Evolutionary conservation across 1,140 invertebrate genomes (phyloP), one percentile per base, ranked within the genome.

Genomic region (Ips nitidus): DNA sequence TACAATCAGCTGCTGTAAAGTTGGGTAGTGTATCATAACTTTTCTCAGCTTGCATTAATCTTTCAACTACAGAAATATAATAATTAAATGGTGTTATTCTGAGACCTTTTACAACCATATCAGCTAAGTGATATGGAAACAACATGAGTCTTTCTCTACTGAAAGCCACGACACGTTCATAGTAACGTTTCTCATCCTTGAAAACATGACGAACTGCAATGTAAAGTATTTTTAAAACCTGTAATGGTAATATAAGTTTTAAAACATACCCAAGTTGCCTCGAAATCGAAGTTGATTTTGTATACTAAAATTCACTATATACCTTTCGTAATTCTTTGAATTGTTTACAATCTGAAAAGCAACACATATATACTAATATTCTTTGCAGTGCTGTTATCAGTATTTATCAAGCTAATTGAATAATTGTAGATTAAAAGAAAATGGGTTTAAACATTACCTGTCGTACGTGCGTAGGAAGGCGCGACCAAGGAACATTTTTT

Each of bases 21-120:
- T 98, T 98, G 22, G 96, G 96, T 74, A 98, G 85, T 0, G 94
- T 95, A 81, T 98, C 96, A 83, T 98, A 98, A 77, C 94, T 97
- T 80, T 94, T 95, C 81, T 98, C 96, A 76, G 91, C 86, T 75
- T 92, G 88, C 86, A 98, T 93, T 39, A 98, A 87, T 74, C 90
- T 87, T 66, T 93, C 90, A 70, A 98, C 88, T 62, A 97, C 92
- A 73, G 90, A 89, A 71, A 91, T 86, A 82, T 98, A 98, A 82
- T 98, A 98, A 76, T 93, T 93, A 76, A 98, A 98, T 40, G 96
- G 95, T 6, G 95, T 98, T 62, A 97, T 90, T 64, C 95, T 84
- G 74, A 98, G 82, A 1, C 94, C 95, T 83, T 93, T 93, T 1
- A 97, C 94, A 73, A 97, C 89, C 80, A 96, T 92, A 81, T 98